Conservation (phyloP, 2,113 vertebrate species). For the Saccopteryx leptura region DNA sequence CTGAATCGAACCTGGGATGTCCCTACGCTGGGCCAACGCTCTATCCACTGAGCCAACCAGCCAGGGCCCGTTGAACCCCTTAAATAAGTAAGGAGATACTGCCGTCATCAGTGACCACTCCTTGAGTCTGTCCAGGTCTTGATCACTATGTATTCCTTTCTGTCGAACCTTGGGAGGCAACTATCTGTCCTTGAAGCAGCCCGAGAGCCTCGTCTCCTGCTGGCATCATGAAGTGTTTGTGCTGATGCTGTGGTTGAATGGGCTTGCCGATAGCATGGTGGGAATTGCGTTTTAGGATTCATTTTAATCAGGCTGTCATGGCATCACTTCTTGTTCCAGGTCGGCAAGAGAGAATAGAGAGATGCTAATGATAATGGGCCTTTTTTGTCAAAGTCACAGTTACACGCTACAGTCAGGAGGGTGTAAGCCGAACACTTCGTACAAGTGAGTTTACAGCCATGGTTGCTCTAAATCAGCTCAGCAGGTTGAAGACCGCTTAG, state of each 20-base stretch:
- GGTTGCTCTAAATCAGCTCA: neutral
- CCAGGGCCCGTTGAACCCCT: neutral
- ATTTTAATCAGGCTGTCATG: conserved; percentile 46
- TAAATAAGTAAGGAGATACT: conserved; percentile 75
- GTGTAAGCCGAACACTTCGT: conserved; percentile 60
- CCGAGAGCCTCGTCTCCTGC: conserved; percentile 75
- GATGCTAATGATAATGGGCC: neutral
- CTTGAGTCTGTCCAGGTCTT: conserved; percentile 84
- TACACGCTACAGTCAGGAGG: conserved; percentile 72
- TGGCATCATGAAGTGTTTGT: conserved; percentile 69
- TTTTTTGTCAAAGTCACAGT: conserved; percentile 24
- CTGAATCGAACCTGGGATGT: too few relatives aligned
- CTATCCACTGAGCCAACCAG: too few relatives aligned
- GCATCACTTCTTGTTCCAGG: neutral
- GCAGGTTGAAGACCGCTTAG: conserved; percentile 19
- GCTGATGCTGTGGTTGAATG: neutral
- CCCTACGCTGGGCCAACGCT: too few relatives aligned
- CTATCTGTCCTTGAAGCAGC: conserved; percentile 71
- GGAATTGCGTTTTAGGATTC: neutral
- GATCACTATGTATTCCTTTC: conserved; percentile 84
- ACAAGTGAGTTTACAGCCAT: conserved; percentile 66
- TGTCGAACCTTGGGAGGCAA: conserved; percentile 81
- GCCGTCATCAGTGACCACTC: conserved; percentile 79
- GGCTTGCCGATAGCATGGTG: neutral
- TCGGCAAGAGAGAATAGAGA: neutral